These are phyloP conservation scores for Jacana jacana DNA, from an alignment of 2,113 vertebrate genomes.

Conservation along the genomic window DNA sequence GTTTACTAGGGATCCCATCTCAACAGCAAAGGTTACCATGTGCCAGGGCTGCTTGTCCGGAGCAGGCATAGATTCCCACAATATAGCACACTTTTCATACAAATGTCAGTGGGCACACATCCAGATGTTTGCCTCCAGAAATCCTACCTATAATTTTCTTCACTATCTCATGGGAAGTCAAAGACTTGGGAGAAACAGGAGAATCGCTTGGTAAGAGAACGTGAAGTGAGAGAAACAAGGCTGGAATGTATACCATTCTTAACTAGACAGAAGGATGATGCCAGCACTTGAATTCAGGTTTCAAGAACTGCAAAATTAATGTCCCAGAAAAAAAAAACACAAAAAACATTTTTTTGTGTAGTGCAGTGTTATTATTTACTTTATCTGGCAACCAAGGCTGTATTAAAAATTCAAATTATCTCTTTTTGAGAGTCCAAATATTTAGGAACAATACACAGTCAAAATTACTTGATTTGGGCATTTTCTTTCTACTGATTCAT, in stretches of 20 bases:
- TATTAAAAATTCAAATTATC: neutral
- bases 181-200: neutral
- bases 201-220: neutral
- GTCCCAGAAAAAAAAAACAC: neutral
- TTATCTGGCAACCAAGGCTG: neutral
- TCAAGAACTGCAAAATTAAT: neutral
- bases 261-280: neutral
- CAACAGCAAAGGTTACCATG: neutral
- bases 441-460: neutral
- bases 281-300: neutral
- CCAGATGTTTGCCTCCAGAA: neutral
- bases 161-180: neutral
- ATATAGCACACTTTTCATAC: neutral
- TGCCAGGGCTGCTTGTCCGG: fast-evolving
- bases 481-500: neutral
- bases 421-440: neutral
- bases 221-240: neutral
- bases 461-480: neutral
- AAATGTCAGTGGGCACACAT: neutral
- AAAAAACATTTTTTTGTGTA: neutral
- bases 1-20: neutral
- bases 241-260: neutral
- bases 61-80: neutral
- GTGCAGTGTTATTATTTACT: neutral
- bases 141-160: neutral